Conservation (phyloP, 2,888 invertebrate genomes). For the Flexamia atlantica region DNA sequence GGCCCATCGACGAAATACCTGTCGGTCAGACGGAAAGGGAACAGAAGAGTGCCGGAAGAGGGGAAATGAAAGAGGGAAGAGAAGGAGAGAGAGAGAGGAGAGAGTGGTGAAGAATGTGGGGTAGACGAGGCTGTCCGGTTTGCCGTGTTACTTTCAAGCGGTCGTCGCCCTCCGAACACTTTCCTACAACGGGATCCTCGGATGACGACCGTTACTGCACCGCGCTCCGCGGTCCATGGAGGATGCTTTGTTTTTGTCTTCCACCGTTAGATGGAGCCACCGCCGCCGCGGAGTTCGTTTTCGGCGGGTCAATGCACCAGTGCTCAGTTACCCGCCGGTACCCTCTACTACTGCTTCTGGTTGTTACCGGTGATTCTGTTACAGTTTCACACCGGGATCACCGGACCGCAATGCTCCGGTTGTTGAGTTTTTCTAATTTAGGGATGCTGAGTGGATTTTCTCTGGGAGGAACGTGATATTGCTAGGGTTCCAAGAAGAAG, state of each 20-base stretch:
- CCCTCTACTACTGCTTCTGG: neutral
- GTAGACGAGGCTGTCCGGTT: conserved; percentile 35
- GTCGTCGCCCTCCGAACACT: conserved; percentile 20
- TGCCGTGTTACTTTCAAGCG: conserved; percentile 48
- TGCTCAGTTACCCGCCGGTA: neutral
- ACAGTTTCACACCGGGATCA: no score
- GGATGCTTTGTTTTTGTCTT: conserved; percentile 52
- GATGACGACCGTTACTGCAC: conserved; percentile 48
- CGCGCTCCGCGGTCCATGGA: neutral
- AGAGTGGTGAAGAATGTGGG: conserved; percentile 55
- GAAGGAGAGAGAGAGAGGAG: conserved; percentile 36
- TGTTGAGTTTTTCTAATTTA: no score
- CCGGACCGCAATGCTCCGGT: no score
- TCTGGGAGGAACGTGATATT: no score
- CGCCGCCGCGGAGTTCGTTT: no score
- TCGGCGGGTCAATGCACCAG: no score
- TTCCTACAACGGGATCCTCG: conserved; percentile 53
- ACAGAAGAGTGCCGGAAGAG: conserved; percentile 29
- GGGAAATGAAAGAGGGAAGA: conserved; percentile 16
- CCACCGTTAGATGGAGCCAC: neutral
- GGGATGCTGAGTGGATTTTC: no score
- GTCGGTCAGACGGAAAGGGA: conserved; percentile 17
- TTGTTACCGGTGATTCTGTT: no score
- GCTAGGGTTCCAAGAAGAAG: no score
- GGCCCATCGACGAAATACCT: neutral